Conservation (phyloP, 1,140 invertebrate species). For the Orchesella cincta region DNA sequence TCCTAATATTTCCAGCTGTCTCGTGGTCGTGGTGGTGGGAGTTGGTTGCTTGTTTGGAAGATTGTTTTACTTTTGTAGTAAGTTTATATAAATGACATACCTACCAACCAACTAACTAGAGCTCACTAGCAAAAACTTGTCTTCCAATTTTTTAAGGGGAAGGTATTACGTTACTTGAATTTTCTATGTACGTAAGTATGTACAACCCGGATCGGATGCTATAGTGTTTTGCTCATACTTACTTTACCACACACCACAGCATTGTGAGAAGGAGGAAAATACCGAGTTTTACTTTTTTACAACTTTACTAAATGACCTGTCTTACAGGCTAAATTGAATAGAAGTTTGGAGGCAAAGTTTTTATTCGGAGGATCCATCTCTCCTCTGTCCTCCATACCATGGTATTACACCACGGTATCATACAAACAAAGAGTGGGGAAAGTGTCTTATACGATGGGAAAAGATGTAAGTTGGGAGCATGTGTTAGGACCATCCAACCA, state of each 20-base stretch:
- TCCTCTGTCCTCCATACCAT: no score
- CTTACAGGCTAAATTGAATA: neutral
- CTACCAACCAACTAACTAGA: no score
- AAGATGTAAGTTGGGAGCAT: neutral
- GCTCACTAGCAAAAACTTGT: no score
- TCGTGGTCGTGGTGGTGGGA: no score
- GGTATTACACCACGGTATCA: neutral
- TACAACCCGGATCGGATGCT: neutral
- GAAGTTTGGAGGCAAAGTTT: neutral
- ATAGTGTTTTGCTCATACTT: neutral
- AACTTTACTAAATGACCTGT: slow-evolving; percentile 5
- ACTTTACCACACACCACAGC: neutral
- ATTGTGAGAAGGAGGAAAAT: neutral
- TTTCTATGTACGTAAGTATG: neutral
- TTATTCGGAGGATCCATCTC: neutral
- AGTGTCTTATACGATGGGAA: neutral
- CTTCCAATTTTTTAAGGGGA: no score
- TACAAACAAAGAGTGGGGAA: neutral
- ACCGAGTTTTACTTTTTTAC: neutral
- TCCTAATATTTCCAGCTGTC: no score
- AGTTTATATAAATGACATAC: no score
- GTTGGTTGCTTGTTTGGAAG: no score
- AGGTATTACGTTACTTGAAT: no score
- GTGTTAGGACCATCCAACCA: neutral
- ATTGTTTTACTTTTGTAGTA: no score